Percentiles rank a stretch among this genome's conserved stretches.
Conservation (phyloP, 2,113 vertebrate species). For the Bufo bufo region DNA sequence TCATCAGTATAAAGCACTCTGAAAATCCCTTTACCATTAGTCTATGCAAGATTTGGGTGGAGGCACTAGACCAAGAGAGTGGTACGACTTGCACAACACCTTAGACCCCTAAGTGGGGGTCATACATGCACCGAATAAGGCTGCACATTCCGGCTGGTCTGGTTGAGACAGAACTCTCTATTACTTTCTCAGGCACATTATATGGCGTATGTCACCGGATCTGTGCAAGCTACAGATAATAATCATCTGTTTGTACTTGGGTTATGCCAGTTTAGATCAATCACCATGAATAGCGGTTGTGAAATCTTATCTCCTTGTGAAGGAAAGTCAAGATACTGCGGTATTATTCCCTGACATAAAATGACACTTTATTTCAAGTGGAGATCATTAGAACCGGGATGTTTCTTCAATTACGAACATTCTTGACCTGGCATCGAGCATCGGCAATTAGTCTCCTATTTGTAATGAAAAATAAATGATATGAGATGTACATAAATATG, state of each 20-base stretch:
- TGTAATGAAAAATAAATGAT: slow-evolving; percentile 26
- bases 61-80: not conserved
- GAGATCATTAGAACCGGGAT: slow-evolving; percentile 17
- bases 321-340: slow-evolving; percentile 21
- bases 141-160: not conserved
- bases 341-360: not conserved
- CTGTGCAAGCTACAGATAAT: slow-evolving; percentile 30
- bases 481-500: slow-evolving; percentile 7
- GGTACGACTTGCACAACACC: not conserved
- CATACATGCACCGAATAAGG: not conserved
- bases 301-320: slow-evolving; percentile 39
- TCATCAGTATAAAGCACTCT: no score
- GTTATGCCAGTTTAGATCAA: slow-evolving; percentile 34
- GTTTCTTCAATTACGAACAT: slow-evolving; percentile 2
- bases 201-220: slow-evolving; percentile 4
- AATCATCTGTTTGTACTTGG: slow-evolving; percentile 34
- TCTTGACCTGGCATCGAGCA: slow-evolving; percentile 3
- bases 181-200: slow-evolving; percentile 13
- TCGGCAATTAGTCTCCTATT: slow-evolving; percentile 4
- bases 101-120: not conserved
- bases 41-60: not conserved
- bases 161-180: not conserved
- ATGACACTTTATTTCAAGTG: slow-evolving; percentile 25
- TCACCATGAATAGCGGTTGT: slow-evolving; percentile 27
- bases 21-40: no score